A percentile compares a stretch with the other conserved stretches of the same genome.
Evolutionary conservation across 2,113 vertebrate species (phyloP).

Genomic region (Tragelaphus strepsiceros): DNA sequence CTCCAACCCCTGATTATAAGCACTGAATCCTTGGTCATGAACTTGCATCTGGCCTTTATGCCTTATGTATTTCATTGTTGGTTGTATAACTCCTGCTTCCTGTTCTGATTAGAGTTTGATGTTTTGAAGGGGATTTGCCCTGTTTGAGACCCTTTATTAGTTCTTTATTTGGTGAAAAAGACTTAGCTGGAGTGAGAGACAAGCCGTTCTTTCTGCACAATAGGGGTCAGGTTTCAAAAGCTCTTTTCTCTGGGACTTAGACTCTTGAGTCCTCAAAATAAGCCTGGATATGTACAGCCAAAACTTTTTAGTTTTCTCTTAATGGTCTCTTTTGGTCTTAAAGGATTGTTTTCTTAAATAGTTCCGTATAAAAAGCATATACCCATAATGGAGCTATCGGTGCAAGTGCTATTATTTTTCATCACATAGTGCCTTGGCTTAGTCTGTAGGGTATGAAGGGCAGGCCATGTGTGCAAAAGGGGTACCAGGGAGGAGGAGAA

Average conservation of each 20-base stretch:
- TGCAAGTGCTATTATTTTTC: neutral
- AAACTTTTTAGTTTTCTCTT: neutral
- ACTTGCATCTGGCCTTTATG: neutral
- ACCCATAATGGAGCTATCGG: neutral
- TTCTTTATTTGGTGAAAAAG: neutral
- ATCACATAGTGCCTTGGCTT: neutral
- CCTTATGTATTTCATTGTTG: neutral
- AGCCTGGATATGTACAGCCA: neutral
- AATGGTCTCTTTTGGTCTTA: neutral
- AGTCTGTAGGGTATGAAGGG: neutral
- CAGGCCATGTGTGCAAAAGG: neutral
- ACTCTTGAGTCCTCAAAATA: neutral
- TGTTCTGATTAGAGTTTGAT: conserved; percentile 14
- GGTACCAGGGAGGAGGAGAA: neutral
- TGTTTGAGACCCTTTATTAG: neutral
- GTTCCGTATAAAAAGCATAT: neutral
- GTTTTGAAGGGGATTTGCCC: neutral
- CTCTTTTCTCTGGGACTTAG: neutral
- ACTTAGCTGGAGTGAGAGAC: neutral
- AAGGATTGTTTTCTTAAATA: neutral
- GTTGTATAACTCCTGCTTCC: neutral
- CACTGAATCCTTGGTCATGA: neutral
- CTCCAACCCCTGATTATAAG: neutral
- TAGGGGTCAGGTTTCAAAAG: neutral
- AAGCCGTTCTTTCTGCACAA: neutral